Base-by-base conservation (phyloP, 1,140 invertebrate species). In the Drosophila ogumai region DNA sequence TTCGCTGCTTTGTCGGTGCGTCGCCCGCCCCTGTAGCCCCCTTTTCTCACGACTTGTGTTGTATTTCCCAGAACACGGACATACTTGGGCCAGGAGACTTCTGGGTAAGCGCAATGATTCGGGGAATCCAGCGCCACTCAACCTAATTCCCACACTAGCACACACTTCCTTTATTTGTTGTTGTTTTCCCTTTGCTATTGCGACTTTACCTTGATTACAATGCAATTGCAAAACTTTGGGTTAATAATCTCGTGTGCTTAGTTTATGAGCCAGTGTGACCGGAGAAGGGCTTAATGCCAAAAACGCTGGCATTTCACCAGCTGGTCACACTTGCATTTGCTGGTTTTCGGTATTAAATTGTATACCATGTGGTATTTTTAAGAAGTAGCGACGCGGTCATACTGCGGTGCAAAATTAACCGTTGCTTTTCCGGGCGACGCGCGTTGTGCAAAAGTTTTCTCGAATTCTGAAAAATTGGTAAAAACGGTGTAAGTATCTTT, bases 121-220 rank as follows among this genome's bases (percentile, higher is more conserved):
- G 9, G 4, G 43, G 34, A 38, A 55, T 38, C 38, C 52, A n/a
- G 34, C 22, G 19, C 13, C 72, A 77, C 61, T 79, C 76, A 79
- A 79, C 77, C 75, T 52, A 73, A 73, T 74, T 79, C 46, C 13
- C 46, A 55, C 41, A 47, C 43, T 3, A 6, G 47, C 31, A 60
- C 25, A 41, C 56, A 34, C 31, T 25, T 64, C 9, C n/a, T 31
- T 12, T 40, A 25, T n/a, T 25, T n/a, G 19, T 55, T 36, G 13
- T 40, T 47, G 40, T 34, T 3, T 12, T 49, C 28, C 2, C 28
- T 31, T 49, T 64, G 13, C n/a, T 28, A 22, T 43, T 52, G 44
- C 32, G 25, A 40, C 38, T 71, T 81, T 84, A 84, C 81, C 81
- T 84, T 68, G 56, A 81, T 32, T 81, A 69, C 43, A 78, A 46